These are phyloP conservation scores for Drosophila arizonae DNA, from an alignment of 1,140 invertebrate species.

Conservation along the genomic window DNA sequence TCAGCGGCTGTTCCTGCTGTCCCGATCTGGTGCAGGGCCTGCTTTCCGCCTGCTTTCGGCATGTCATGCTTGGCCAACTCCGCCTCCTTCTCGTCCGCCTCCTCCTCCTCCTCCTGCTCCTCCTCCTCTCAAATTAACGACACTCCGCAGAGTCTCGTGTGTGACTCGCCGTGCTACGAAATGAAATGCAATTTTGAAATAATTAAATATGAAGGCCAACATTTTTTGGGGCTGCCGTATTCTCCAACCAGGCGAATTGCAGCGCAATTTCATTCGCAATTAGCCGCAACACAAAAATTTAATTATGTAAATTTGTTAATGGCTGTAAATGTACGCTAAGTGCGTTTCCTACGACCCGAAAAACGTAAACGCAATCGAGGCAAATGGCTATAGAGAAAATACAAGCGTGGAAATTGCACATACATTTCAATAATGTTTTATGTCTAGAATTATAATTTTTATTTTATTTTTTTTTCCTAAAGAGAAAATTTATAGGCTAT, in stretches of 20 bases:
- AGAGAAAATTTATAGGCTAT: too few relatives aligned
- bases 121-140: constrained; percentile 69
- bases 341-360: neutral
- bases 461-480: too few relatives aligned
- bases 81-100: neutral
- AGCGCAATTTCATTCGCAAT: constrained; percentile 64
- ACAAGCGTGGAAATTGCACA: constrained; percentile 1
- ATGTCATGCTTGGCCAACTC: constrained; percentile 58
- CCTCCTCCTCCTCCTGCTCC: neutral
- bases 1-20: constrained; percentile 20
- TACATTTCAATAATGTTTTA: neutral
- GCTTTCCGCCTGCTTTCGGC: constrained; percentile 42
- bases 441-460: too few relatives aligned
- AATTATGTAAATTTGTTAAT: constrained; percentile 58
- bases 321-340: constrained; percentile 3
- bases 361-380: neutral
- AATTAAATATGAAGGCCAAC: constrained; percentile 71
- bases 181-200: constrained; percentile 72
- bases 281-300: constrained; percentile 33
- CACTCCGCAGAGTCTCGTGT: constrained; percentile 48
- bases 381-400: neutral
- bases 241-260: constrained; percentile 34
- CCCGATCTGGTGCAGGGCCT: neutral
- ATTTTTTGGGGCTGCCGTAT: constrained; percentile 39
- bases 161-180: constrained; percentile 54